Evolutionary conservation across 2,797 vertebrate genomes (phyloP), one percentile per base, ranked within the genome.

Genomic region (Meriones psammophilus): DNA sequence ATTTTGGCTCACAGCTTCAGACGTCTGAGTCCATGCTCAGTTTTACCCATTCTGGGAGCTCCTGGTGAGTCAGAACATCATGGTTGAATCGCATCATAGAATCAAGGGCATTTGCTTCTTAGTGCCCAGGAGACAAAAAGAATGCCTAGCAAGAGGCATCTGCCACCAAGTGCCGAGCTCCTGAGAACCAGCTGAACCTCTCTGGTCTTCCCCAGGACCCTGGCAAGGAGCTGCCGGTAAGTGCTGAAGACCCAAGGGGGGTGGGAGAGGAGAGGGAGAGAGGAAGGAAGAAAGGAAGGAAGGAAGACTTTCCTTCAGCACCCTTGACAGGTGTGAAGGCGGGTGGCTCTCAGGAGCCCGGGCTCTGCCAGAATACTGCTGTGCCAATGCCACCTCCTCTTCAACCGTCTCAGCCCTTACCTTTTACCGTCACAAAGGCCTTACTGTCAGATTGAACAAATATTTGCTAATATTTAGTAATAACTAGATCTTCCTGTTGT

Each of bases 391-490:
- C 28, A 79, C 39, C 28, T 85, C 68, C 58, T 93, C 92, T 85
- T 8, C 3, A 80, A 15, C 58, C 54, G 64, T 36, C n/a, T 80
- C 60, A 24, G 1, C 56, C n/a, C 24, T 92, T 42, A 42, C 83
- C 33, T 69, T 83, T 94, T 42, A 56, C 39, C 58, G 54, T 36
- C 60, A 89, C 28, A 36, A 87, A 92, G 92, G n/a, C 26, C 64
- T 86, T 95, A 24, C 58, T 50, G 46, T 66, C 74, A 78, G 76
- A 39, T 69, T 85, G 87, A 85, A 64, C 90, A 83, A 84, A 86
- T 64, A 91, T 68, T 87, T 69, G 39, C 60, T 88, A n/a, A 42
- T 87, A 89, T 58, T 56, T 68, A 46, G 62, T 46, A 71, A 60
- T 73, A 71, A 79, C n/a, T 33, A 13, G 0, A 58, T n/a, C 64